Evolutionary conservation across 2,888 invertebrate genomes (phyloP).

Genomic region (Lucinisca nassula): DNA sequence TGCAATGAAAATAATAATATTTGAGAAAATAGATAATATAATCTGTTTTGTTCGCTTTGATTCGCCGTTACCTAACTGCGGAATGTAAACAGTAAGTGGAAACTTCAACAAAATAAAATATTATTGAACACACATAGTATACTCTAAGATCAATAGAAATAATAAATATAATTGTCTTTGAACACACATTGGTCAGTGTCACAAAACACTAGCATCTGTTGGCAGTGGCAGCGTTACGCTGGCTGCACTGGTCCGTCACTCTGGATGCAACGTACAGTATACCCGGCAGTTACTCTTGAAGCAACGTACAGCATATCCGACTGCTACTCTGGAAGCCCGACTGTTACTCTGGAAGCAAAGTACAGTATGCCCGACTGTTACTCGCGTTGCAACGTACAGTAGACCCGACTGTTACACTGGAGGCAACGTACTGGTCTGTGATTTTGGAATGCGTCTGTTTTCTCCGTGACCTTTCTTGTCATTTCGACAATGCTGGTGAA

Average conservation of each 20-base stretch:
- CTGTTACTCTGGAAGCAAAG: no score
- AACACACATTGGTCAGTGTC: not conserved
- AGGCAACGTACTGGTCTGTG: no score
- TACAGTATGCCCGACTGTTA: no score
- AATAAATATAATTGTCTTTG: conserved; percentile 5
- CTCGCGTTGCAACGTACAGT: no score
- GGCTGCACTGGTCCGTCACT: not conserved
- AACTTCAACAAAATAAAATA: not conserved
- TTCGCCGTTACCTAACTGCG: not conserved
- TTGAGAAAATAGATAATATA: not conserved
- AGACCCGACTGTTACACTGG: no score
- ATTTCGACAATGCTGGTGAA: no score
- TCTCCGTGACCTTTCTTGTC: no score
- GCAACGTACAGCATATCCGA: no score
- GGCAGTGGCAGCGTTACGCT: not conserved
- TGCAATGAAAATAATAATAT: not conserved
- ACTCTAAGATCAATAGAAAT: not conserved
- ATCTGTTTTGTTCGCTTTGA: not conserved
- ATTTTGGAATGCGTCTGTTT: no score
- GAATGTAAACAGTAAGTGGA: not conserved
- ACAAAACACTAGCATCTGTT: not conserved
- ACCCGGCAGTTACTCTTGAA: no score
- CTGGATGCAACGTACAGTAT: not conserved
- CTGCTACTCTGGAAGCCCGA: no score
- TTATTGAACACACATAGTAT: not conserved